A percentile compares a stretch with the other conserved stretches of the same genome.
Evolutionary conservation across 2,797 vertebrate genomes (phyloP).

Genomic region (Simalia tracyae): DNA sequence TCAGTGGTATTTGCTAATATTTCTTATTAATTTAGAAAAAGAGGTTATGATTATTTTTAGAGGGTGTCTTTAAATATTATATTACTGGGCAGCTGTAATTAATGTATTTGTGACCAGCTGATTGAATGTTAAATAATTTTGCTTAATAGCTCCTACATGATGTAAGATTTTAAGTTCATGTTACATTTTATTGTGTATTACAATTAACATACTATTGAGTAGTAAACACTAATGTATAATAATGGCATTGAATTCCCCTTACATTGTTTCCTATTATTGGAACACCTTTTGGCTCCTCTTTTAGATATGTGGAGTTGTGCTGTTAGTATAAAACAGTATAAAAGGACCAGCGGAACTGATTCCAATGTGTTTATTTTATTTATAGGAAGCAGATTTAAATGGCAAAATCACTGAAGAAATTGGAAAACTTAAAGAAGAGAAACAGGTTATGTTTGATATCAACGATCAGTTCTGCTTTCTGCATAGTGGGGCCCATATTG

Average conservation of each 20-base stretch:
- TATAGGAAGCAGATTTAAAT: slow-evolving; percentile 84
- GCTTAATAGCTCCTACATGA: background rate
- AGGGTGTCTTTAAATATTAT: slow-evolving; percentile 3
- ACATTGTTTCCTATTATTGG: background rate
- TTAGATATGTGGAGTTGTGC: background rate
- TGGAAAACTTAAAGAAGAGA: slow-evolving; percentile 77
- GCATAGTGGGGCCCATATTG: background rate
- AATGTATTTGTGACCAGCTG: background rate
- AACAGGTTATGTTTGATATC: slow-evolving; percentile 75
- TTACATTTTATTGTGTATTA: background rate
- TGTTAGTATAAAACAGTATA: background rate
- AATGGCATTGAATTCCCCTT: background rate
- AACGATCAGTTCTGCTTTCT: background rate
- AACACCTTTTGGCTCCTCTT: background rate
- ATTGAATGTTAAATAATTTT: background rate
- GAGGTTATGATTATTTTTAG: background rate
- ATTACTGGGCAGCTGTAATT: background rate
- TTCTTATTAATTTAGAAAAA: slow-evolving; percentile 18
- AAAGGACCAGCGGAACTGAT: background rate
- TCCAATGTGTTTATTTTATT: slow-evolving; percentile 27
- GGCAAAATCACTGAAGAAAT: slow-evolving; percentile 81
- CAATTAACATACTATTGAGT: background rate
- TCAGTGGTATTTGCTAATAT: slow-evolving; percentile 76
- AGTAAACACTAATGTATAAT: background rate
- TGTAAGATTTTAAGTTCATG: background rate